Evolutionary conservation across 2,113 vertebrate species (phyloP).

Genomic region (Sapajus apella): DNA sequence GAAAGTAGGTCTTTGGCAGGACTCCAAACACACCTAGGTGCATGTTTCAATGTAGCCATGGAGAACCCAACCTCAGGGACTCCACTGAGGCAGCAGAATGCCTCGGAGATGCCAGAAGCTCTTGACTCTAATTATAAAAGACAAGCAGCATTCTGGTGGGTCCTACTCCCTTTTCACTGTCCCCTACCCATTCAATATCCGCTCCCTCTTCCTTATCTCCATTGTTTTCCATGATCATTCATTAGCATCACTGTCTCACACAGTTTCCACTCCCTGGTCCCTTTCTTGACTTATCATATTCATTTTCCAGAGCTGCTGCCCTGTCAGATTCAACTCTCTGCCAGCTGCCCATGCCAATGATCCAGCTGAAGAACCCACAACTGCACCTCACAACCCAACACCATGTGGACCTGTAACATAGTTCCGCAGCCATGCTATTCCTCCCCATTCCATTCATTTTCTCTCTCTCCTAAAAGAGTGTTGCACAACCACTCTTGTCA

Average conservation of each 20-base stretch:
- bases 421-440: neutral
- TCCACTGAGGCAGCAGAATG: neutral
- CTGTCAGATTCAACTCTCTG: neutral
- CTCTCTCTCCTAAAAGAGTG: neutral
- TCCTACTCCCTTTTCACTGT: neutral
- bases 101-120: neutral
- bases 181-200: neutral
- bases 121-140: neutral
- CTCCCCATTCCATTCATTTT: neutral
- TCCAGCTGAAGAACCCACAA: neutral
- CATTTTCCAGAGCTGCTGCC: neutral
- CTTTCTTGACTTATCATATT: neutral
- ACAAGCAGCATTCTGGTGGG: neutral
- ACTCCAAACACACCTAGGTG: neutral
- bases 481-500: neutral
- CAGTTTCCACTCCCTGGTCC: neutral
- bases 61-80: neutral
- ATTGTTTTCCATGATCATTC: neutral
- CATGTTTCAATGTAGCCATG: neutral
- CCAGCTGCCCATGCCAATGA: neutral
- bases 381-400: neutral
- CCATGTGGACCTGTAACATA: no score
- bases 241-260: neutral
- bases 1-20: neutral
- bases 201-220: neutral